Evolutionary conservation across 1,140 invertebrate species (phyloP), one percentile per base, ranked within the genome.

Genomic region (Sarcophaga peregrina): DNA sequence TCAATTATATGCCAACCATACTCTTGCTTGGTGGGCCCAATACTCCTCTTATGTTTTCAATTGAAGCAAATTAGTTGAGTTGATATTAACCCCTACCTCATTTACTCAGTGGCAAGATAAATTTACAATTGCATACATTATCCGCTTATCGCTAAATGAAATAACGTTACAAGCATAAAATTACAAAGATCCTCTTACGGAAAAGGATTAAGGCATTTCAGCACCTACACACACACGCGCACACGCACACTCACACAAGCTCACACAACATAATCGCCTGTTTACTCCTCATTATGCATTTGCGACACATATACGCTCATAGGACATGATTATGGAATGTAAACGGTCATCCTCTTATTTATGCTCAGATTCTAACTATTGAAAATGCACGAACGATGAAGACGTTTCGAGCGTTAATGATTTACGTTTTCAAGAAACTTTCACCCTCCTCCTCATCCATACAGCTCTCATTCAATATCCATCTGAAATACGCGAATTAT

Each of bases 101-200:
- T 52, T 37, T 20, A 8, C 11, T 3, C 47, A 20, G 15, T 48
- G 15, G 54, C 62, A 9, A 68, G 20, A 48, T 25, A 50, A 52
- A 78, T 17, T 78, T 50, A 50, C 80, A 81, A 81, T 81, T 81
- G 80, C 62, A 81, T 81, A 62, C 80, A 81, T 81, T 81, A 81
- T 81, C 80, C 80, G 52, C 80, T 81, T 81, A 81, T 81, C 80
- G 75, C 75, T 78, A 52, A 62, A 50, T 62, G 80, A 81, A 81
- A 62, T 62, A 78, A 78, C 47, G 80, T 58, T n/a, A 17, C 25
- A 81, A 48, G 80, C 80, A 58, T 81, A 46, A 81, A 81, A 81
- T 81, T 81, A 50, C 52, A 11, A 10, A 68, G 80, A 81, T 81
- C 52, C 58, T 78, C 75, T 62, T 81, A 68, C 15, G 17, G 17